A percentile compares a stretch with the other conserved stretches of the same genome.
Evolutionary conservation across 2,113 vertebrate species (phyloP).

Genomic region (Choloepus hoffmanni): DNA sequence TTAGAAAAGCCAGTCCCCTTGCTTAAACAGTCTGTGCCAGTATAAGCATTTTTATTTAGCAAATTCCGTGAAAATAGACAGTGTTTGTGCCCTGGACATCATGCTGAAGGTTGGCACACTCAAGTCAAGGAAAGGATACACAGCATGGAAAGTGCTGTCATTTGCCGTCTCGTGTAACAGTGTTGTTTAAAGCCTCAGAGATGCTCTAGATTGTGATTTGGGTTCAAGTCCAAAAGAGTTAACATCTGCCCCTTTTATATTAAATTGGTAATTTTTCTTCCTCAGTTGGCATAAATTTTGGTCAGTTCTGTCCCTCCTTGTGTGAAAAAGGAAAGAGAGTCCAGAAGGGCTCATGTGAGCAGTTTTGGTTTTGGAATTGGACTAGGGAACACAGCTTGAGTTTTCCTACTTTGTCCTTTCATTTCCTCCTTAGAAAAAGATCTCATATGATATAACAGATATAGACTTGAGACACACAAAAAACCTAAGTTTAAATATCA

Average conservation of each 20-base stretch:
- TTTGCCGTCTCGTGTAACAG: neutral
- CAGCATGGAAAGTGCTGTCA: neutral
- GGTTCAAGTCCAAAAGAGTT: neutral
- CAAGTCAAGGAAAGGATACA: neutral
- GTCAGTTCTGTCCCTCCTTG: neutral
- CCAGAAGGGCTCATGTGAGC: neutral
- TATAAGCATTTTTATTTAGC: conserved; percentile 13
- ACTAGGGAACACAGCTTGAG: neutral
- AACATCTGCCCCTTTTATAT: neutral
- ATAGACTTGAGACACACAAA: neutral
- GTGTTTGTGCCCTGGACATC: neutral
- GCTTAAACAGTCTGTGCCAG: neutral
- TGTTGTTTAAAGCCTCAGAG: neutral
- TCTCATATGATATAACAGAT: neutral
- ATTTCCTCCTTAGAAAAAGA: neutral
- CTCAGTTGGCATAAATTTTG: neutral
- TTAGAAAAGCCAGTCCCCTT: neutral
- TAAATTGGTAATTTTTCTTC: conserved; percentile 14
- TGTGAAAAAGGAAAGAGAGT: neutral
- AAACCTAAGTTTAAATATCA: neutral
- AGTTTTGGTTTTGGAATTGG: neutral
- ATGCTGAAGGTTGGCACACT: neutral
- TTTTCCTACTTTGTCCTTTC: neutral
- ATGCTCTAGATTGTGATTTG: conserved; percentile 38
- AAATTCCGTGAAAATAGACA: conserved; percentile 4